Percentiles rank a stretch among this genome's conserved stretches.
phyloP scores from a whole-genome alignment of 1,140 invertebrate species.

The Antheraea pernyi region DNA sequence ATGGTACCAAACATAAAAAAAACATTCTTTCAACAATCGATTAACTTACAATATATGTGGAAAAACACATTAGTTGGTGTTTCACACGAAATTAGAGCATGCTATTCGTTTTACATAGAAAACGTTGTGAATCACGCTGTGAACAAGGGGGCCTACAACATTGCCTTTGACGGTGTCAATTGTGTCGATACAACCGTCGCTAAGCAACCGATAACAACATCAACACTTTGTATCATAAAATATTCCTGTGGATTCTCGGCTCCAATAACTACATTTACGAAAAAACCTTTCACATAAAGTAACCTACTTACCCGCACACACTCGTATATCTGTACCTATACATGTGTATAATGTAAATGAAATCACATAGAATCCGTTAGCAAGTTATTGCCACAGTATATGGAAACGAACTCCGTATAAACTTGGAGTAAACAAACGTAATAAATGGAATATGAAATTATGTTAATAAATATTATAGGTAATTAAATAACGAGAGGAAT shows the following conservation, averaged over 20 bases:
- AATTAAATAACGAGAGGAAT: too few relatives aligned
- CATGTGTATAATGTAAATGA: background rate
- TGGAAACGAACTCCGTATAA: too few relatives aligned
- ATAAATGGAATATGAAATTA: too few relatives aligned
- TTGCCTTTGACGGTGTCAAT: constrained; percentile 1
- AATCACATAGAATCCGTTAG: too few relatives aligned
- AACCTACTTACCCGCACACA: background rate
- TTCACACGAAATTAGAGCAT: background rate
- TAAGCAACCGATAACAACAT: constrained; percentile 17
- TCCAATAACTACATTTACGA: constrained; percentile 11
- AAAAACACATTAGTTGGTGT: too few relatives aligned
- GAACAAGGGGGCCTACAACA: background rate
- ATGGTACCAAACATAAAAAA: too few relatives aligned
- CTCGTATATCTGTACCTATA: background rate
- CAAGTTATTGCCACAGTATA: too few relatives aligned
- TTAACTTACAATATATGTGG: too few relatives aligned
- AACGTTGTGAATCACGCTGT: background rate
- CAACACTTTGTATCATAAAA: constrained; percentile 18
- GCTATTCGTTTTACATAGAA: background rate
- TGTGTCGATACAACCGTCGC: constrained; percentile 11
- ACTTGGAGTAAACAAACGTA: too few relatives aligned
- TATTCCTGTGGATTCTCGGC: constrained; percentile 16
- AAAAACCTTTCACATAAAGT: constrained; percentile 6
- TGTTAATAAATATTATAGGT: too few relatives aligned
- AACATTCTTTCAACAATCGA: background rate